Conservation (phyloP, 2,113 vertebrate genomes). For the Zapornia atra region DNA sequence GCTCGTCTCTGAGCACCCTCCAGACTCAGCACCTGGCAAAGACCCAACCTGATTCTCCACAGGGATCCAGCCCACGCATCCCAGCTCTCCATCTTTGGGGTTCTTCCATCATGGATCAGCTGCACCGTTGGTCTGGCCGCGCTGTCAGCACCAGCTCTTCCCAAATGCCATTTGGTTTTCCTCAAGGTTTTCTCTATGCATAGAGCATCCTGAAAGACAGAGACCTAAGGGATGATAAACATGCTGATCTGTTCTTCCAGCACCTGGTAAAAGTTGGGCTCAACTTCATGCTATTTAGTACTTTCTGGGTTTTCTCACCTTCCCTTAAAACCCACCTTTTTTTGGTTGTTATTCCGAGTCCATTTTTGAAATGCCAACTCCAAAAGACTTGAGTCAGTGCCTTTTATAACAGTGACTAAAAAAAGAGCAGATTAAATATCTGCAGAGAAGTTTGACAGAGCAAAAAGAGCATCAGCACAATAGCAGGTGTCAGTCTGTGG, state of each 20-base stretch:
- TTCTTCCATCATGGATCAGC: accelerated
- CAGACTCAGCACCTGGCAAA: neutral
- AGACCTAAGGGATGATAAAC: neutral
- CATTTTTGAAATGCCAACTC: constrained; percentile 14
- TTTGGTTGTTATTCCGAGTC: neutral
- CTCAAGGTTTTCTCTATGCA: neutral
- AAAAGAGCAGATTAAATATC: neutral
- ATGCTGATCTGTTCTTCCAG: neutral
- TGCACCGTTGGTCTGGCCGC: accelerated
- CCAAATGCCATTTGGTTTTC: neutral
- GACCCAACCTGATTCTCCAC: neutral
- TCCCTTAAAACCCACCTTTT: neutral
- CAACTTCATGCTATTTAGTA: neutral
- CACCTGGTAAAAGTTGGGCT: neutral
- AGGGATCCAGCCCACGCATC: accelerated
- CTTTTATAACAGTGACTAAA: constrained; percentile 32
- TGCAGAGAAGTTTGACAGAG: neutral
- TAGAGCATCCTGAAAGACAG: neutral
- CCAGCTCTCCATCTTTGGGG: neutral
- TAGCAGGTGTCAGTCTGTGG: constrained; percentile 48
- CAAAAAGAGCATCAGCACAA: constrained; percentile 23
- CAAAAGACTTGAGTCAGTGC: constrained; percentile 30
- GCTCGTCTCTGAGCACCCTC: accelerated
- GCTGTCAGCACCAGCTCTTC: neutral
- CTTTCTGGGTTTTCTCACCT: neutral